phyloP scores from a whole-genome alignment of 2,113 vertebrate genomes.

The Tenrec ecaudatus region DNA sequence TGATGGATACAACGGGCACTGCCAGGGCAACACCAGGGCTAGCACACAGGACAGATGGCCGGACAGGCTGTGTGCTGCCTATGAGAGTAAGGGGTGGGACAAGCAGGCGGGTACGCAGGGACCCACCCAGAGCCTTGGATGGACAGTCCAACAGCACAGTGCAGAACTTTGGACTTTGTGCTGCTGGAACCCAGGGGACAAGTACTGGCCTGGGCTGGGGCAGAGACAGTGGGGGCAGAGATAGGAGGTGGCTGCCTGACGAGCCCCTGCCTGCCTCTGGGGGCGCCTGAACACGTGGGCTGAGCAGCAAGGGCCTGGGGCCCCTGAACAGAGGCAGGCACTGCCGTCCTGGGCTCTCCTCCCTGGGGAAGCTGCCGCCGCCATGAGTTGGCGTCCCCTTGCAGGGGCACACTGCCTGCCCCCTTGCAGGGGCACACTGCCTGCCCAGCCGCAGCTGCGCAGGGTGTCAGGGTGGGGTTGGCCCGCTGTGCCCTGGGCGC shows the following conservation, averaged over 20 bases:
- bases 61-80: no score
- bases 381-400: neutral
- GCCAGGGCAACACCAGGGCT: neutral
- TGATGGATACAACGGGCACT: neutral
- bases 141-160: no score
- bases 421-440: neutral
- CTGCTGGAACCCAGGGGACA: neutral
- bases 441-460: neutral
- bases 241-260: no score
- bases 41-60: no score
- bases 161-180: neutral
- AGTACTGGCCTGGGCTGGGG: no score
- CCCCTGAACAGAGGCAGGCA: neutral
- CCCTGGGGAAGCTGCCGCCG: neutral
- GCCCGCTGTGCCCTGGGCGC: neutral
- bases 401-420: neutral
- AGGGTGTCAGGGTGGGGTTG: neutral
- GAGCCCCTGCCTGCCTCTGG: no score
- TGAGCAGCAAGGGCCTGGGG: no score
- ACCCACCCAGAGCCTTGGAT: no score
- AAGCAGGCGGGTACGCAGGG: no score
- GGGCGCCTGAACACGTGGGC: no score
- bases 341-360: neutral
- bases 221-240: no score
- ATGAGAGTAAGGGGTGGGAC: no score